These are phyloP conservation scores for Blastomussa wellsi DNA, from an alignment of 92 coral and sea anemone genomes.

Conservation along the genomic window DNA sequence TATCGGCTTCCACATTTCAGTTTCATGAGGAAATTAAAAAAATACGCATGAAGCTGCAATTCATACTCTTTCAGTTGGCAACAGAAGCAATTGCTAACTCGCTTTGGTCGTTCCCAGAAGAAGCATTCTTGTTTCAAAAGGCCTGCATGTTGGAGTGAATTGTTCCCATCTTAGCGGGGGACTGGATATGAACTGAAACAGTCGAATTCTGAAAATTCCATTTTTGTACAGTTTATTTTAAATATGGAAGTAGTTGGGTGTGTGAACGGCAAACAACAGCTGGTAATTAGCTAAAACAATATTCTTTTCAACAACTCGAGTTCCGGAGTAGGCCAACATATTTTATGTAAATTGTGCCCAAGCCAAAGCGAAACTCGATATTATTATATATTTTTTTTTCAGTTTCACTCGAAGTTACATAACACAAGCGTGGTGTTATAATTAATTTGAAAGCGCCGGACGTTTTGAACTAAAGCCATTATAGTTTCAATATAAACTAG, in stretches of 20 bases:
- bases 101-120: neutral
- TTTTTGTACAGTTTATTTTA: neutral
- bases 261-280: neutral
- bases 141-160: neutral
- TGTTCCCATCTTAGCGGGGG: conserved; percentile 3
- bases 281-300: neutral
- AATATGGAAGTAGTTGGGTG: neutral
- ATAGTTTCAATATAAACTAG: no score
- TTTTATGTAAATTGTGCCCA: neutral
- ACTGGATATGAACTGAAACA: neutral
- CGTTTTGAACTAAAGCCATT: no score
- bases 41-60: neutral
- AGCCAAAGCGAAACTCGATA: neutral
- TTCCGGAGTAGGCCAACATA: neutral
- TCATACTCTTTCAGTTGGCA: neutral
- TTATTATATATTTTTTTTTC: no score
- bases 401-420: no score
- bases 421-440: no score
- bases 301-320: neutral
- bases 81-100: neutral
- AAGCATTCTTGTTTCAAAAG: neutral
- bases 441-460: no score
- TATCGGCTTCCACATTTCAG: neutral
- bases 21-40: neutral
- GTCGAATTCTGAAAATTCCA: conserved; percentile 15